Percentiles rank a stretch among this genome's conserved stretches.
These are phyloP conservation scores for Buceros bicornis DNA, from an alignment of 2,797 vertebrate species.

Conservation along the genomic window DNA sequence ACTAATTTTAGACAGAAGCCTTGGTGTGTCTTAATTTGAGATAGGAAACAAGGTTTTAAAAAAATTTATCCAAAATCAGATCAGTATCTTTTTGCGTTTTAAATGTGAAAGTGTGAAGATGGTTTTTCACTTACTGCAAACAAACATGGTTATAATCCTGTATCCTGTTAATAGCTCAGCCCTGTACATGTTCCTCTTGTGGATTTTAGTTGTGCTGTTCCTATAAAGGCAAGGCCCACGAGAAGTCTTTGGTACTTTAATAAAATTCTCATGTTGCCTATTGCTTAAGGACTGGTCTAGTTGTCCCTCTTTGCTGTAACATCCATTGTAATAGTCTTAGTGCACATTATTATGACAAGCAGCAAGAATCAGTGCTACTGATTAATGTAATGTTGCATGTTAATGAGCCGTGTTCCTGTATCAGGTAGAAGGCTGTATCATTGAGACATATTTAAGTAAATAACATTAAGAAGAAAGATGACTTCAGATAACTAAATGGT, in stretches of 20 bases:
- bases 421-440: background rate
- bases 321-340: background rate
- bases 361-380: background rate
- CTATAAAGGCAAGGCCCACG: background rate
- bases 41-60: background rate
- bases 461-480: constrained; percentile 28
- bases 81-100: background rate
- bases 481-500: constrained; percentile 37
- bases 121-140: background rate
- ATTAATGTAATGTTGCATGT: constrained; percentile 23
- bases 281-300: background rate
- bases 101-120: background rate
- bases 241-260: background rate
- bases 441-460: constrained; percentile 55
- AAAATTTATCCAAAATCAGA: background rate
- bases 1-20: background rate
- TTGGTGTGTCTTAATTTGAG: background rate
- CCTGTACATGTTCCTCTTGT: background rate
- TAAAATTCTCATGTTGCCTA: background rate
- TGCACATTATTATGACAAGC: background rate
- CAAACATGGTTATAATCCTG: fast-evolving
- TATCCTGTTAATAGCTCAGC: background rate
- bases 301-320: background rate
- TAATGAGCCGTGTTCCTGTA: background rate
- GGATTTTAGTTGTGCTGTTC: background rate